Conservation (phyloP, 2,797 vertebrate species). For the Microtus obscurus region DNA sequence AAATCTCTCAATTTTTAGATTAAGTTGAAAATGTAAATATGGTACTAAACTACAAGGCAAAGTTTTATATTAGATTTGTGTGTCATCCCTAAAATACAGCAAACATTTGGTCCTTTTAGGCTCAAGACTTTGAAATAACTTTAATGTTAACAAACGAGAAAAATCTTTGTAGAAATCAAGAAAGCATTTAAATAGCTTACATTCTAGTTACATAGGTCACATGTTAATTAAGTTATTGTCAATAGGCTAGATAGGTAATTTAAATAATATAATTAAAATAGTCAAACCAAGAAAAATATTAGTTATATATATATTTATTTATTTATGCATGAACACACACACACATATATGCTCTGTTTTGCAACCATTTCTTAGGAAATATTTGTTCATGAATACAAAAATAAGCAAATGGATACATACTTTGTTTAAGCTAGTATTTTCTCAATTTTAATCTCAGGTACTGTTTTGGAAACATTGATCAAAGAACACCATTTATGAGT, state of each 20-base stretch:
- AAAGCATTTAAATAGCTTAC: not conserved
- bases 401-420: not conserved
- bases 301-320: not conserved
- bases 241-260: not conserved
- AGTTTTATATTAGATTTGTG: not conserved
- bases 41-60: not conserved
- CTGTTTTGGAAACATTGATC: not conserved
- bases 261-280: not conserved
- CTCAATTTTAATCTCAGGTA: not conserved
- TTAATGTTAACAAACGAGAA: conserved; percentile 2
- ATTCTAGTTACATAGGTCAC: not conserved
- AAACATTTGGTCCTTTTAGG: not conserved
- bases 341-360: not conserved
- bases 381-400: not conserved
- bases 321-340: not conserved
- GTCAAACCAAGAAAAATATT: not conserved
- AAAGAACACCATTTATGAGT: conserved; percentile 7
- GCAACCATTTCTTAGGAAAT: not conserved
- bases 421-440: not conserved
- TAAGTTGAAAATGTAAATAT: conserved; percentile 32
- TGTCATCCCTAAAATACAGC: not conserved
- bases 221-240: conserved; percentile 7
- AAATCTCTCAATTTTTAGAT: not conserved
- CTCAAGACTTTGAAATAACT: not conserved
- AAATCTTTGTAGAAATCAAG: not conserved